Evolutionary conservation across 2,888 invertebrate genomes (phyloP).

Genomic region (Papilio elwesi): DNA sequence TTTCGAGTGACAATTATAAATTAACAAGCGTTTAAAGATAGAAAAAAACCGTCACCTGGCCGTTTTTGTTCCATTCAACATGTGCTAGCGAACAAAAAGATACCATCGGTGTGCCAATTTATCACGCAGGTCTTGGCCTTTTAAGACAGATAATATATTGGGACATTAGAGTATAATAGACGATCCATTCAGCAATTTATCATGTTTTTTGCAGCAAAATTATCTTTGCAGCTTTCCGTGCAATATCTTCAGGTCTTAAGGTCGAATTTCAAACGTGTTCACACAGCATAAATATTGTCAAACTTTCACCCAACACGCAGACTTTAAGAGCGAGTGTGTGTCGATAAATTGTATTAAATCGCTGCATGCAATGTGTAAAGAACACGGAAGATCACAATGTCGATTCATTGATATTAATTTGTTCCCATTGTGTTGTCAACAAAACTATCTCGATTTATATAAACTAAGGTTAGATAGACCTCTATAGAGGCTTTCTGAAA

Average conservation of each 20-base stretch:
- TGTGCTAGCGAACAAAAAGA: constrained; percentile 58
- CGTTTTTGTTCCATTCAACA: constrained; percentile 55
- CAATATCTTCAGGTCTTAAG: constrained; percentile 41
- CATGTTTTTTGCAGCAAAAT: constrained; percentile 64
- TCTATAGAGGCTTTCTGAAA: too few relatives aligned
- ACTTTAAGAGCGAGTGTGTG: constrained; percentile 54
- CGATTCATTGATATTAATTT: constrained; percentile 58
- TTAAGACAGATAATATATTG: constrained; percentile 77
- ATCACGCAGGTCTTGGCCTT: constrained; percentile 71
- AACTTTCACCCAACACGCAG: constrained; percentile 51
- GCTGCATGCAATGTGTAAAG: constrained; percentile 53
- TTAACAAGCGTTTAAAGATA: constrained; percentile 51
- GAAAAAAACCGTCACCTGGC: constrained; percentile 62
- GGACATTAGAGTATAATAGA: constrained; percentile 80
- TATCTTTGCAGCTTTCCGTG: constrained; percentile 36
- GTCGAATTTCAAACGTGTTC: constrained; percentile 21
- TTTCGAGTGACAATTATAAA: constrained; percentile 53
- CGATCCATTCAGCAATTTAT: constrained; percentile 72
- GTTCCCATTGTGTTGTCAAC: constrained; percentile 32
- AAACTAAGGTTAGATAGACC: neutral
- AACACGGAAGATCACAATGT: constrained; percentile 49
- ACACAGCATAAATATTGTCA: constrained; percentile 28
- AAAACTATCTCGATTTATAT: constrained; percentile 13
- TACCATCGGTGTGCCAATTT: constrained; percentile 68
- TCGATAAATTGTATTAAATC: constrained; percentile 66